Base-by-base conservation (phyloP, 2,113 vertebrate genomes). In the Hymenochirus boettgeri region DNA sequence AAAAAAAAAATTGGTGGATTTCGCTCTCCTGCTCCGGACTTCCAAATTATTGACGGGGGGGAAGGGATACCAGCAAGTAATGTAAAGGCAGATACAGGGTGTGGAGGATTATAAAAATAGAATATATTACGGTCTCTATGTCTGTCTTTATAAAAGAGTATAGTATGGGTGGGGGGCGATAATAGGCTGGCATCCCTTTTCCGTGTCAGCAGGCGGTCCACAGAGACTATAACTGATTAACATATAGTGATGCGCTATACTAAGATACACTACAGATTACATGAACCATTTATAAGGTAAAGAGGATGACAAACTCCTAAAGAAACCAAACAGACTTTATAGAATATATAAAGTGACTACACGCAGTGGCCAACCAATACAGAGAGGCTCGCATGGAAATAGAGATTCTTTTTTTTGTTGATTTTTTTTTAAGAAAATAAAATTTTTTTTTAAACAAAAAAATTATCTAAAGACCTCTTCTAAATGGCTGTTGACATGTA, bases 281-380 rank as follows among this genome's bases (percentile, higher is more conserved):
- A 73, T 76, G 69, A 77, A 84, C 86, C 86, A 79, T 76, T 76
- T 80, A 76, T 78, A 79, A 79, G 83, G 79, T 82, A 83, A 85
- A 88, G 90, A 89, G 85, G 86, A 79, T 80, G 80, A 82, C 76
- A 73, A 73, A 65, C 84, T 86, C 84, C 71, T 77, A 80, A 81
- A 46, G 82, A 73, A 77, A 52, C n/a, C n/a, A n/a, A 60, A 25
- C 13, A 37, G 74, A 80, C 84, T 83, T 76, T 76, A 76, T 74
- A 75, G 70, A 79, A 76, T 74, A 80, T 82, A 87, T 91, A 94
- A 93, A 94, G 93, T 95, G 95, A 87, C 91, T 92, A 92, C 88
- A 92, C 86, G 86, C 85, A 75, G 77, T 83, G 88, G 89, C 86
- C 89, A 88, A 89, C 86, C 48, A 78, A 77, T 84, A 87, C 73